Evolutionary conservation across 2,113 vertebrate species (phyloP), one percentile per base, ranked within the genome.

Genomic region (Mixornis gularis): DNA sequence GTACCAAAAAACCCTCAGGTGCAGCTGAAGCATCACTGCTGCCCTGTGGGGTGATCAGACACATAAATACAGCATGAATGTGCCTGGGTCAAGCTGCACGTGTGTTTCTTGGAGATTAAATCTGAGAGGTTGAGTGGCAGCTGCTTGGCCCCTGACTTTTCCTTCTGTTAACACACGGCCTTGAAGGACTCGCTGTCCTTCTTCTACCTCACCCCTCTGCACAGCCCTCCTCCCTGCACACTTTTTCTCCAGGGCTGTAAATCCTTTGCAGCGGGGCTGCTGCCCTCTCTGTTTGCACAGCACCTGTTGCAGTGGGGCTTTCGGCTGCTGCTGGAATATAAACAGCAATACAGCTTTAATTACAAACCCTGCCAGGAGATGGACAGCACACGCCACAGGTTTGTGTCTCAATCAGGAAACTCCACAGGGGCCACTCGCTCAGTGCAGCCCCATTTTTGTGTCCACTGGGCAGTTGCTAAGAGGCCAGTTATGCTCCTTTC

Each of bases 361-460:
- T 87, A 77, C 12, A 91, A 89, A 83, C 79, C 59, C 81, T 68
- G 74, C 4, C 1, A 38, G 89, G 84, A 92, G 91, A 92, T n/a
- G 84, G 87, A 41, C 92, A 85, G 79, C 24, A 2, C 46, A 53
- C 79, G n/a, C 27, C 29, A 30, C 30, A 38, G 78, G 74, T 78
- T 93, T 89, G 71, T 87, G 71, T 89, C 89, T 93, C 96, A 83
- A 74, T 89, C 91, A 94, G 86, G 71, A 48, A 20, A 14, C 85
- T 92, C 94, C 76, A 60, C 64, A 40, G 84, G 78, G 81, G 74
- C 64, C 85, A 73, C 24, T 73, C 49, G 68, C 63, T 82, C 18
- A 1, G 38, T 66, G 64, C 81, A 79, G 48, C 48, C 85, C 87
- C 41, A 2, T 64, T 92, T 93, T 13, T 70, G 64, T 66, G 44